Evolutionary conservation across 2,113 vertebrate genomes (phyloP), one percentile per base, ranked within the genome.

Genomic region (Myanophis thanlyinensis): DNA sequence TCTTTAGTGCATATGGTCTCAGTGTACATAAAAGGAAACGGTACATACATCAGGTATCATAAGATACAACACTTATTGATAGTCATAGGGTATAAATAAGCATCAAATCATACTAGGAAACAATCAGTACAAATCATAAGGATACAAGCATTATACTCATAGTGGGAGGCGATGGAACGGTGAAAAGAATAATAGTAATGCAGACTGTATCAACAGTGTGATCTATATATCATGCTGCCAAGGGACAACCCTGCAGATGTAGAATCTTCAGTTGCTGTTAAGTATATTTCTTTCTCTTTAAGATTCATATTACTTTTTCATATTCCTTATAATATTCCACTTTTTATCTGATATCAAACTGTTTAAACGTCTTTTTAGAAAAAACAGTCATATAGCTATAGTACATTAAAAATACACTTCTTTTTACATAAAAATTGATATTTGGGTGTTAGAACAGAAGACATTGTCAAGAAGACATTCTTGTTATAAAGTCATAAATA

Each of bases 391-490:
- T n/a, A 86, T 48, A 93, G 15, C 47, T 93, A 5, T 12, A 5
- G 4, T n/a, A 46, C 9, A 93, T 93, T 86, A 94, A 93, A 86
- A 91, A 95, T 80, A 44, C 18, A 22, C 35, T 80, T 92, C 93
- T 95, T 95, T 87, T 93, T 88, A 92, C 56, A 44, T 67, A 73
- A 52, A 90, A 91, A 94, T 91, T 90, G 91, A 93, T 95, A 80
- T 22, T 80, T 80, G 18, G 6, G 22, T 97, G 73, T 92, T 95
- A 96, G 95, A 96, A 97, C 96, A 96, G 97, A 97, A 96, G 95
- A 97, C 94, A 52, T 92, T 0, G 1, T 93, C 90, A 93, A 93
- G 20, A 67, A 67, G 59, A n/a, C 94, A 95, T 94, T 94, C 89
- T 95, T 95, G 94, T 93, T 96, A 95, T 96, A 94, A 96, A 94